Evolutionary conservation across 2,797 vertebrate species (phyloP).

Genomic region (Eurystomus glaucurus): DNA sequence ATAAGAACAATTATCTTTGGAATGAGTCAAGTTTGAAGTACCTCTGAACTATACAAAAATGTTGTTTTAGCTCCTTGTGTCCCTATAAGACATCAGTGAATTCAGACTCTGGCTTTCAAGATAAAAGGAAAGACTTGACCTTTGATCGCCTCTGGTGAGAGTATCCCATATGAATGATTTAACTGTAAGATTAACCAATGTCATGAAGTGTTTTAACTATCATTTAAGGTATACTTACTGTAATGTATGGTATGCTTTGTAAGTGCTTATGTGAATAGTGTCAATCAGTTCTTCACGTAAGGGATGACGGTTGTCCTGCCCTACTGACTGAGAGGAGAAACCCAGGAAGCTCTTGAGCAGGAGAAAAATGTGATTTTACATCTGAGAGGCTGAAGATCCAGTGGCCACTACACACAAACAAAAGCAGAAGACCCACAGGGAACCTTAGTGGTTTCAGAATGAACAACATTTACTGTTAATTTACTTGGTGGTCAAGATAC

Average conservation of each 20-base stretch:
- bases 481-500: neutral
- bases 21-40: neutral
- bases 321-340: neutral
- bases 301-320: neutral
- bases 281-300: neutral
- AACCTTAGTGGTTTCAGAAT: neutral
- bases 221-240: neutral
- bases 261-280: neutral
- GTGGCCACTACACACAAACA: neutral
- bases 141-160: neutral
- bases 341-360: neutral
- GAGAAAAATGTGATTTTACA: neutral
- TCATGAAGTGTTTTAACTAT: neutral
- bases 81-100: neutral
- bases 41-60: neutral
- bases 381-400: neutral
- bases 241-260: neutral
- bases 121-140: neutral
- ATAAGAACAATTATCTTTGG: neutral
- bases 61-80: neutral
- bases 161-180: neutral
- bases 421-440: neutral
- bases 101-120: neutral
- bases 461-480: neutral
- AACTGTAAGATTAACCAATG: neutral